A percentile compares a stretch with the other conserved stretches of the same genome.
These are phyloP conservation scores for Eulemur rubriventer DNA, from an alignment of 2,797 vertebrate species.

Conservation along the genomic window DNA sequence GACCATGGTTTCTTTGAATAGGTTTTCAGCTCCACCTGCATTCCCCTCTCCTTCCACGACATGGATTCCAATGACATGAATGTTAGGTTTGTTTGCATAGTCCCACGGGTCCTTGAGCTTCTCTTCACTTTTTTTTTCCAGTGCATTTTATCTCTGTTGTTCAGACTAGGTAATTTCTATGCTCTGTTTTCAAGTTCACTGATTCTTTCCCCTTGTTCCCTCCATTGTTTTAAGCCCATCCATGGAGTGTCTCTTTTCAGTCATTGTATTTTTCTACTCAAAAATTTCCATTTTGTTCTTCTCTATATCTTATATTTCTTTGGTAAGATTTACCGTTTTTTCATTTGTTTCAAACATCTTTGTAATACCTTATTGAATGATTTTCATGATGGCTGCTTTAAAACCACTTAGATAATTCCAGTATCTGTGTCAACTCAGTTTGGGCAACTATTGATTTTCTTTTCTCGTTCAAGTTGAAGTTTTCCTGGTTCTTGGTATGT, in stretches of 20 bases:
- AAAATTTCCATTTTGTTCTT: not conserved
- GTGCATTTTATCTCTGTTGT: not conserved
- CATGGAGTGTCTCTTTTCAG: constrained; percentile 3
- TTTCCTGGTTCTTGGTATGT: constrained; percentile 5
- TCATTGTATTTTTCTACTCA: not conserved
- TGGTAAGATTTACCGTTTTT: not conserved
- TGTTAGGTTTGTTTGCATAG: not conserved
- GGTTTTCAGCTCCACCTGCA: not conserved
- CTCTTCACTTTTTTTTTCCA: not conserved
- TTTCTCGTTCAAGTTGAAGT: constrained; percentile 36
- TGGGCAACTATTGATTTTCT: not conserved
- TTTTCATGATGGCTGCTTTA: constrained; percentile 8
- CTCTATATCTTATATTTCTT: constrained; percentile 11
- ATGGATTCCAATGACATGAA: not conserved
- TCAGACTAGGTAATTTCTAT: not conserved
- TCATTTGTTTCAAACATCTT: constrained; percentile 27
- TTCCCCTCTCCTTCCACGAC: not conserved
- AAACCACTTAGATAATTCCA: constrained; percentile 1
- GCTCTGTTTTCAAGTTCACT: not conserved
- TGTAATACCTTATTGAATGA: not conserved
- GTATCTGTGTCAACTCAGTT: not conserved
- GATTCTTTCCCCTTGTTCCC: not conserved
- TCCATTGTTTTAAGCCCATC: not conserved
- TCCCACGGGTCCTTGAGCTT: not conserved
- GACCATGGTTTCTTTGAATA: not conserved